Evolutionary conservation across 2,888 invertebrate species (phyloP).

Genomic region (Brachyopa scutellaris): DNA sequence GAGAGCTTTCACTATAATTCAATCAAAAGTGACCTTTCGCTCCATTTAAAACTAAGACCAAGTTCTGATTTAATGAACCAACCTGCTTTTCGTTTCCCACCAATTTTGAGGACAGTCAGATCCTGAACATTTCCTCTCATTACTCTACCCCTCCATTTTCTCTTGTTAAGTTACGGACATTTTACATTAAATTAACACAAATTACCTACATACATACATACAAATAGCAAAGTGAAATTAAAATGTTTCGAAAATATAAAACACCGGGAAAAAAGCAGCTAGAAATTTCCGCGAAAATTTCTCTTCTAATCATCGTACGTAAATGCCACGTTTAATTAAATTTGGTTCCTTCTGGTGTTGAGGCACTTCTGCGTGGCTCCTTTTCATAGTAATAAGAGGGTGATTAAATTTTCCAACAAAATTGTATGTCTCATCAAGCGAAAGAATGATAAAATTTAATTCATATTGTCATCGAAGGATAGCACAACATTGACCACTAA

Average conservation of each 20-base stretch:
- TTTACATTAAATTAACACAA: slow-evolving; percentile 1
- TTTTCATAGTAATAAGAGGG: slow-evolving; percentile 20
- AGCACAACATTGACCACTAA: slow-evolving; percentile 21
- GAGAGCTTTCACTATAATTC: too few relatives aligned
- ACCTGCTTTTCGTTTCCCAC: too few relatives aligned
- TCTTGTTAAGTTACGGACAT: slow-evolving; percentile 1
- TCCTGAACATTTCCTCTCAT: too few relatives aligned
- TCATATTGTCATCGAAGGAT: slow-evolving; percentile 45
- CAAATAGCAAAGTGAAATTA: background rate
- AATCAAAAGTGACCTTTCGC: too few relatives aligned
- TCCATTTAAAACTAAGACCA: too few relatives aligned
- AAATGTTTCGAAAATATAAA: slow-evolving; percentile 2
- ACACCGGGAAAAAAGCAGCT: background rate
- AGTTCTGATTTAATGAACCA: too few relatives aligned
- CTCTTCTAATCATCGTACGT: slow-evolving; percentile 48
- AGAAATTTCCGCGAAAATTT: slow-evolving; percentile 1
- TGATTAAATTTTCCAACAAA: slow-evolving; percentile 46
- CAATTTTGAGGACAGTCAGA: too few relatives aligned
- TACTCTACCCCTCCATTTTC: background rate
- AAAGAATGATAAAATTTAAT: slow-evolving; percentile 59
- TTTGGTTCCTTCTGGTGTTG: slow-evolving; percentile 22
- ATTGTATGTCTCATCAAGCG: slow-evolving; percentile 39
- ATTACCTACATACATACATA: background rate
- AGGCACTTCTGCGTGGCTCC: background rate
- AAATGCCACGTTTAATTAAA: slow-evolving; percentile 62